Evolutionary conservation across 2,888 invertebrate species (phyloP).

Genomic region (Apamea anceps): DNA sequence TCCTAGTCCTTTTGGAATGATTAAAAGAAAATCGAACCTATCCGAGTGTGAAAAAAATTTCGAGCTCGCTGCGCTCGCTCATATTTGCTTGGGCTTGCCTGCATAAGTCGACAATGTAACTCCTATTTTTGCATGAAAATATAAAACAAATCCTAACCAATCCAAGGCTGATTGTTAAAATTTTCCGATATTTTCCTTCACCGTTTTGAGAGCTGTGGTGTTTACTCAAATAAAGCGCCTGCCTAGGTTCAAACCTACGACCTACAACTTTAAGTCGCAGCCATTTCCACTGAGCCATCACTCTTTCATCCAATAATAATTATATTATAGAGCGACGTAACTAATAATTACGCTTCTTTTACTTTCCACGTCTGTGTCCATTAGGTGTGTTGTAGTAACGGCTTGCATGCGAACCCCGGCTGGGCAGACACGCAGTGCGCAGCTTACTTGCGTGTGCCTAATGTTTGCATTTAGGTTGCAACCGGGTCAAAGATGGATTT

Average conservation of each 20-base stretch:
- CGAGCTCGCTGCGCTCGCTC: too few relatives aligned
- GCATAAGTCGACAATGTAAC: too few relatives aligned
- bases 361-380: slow-evolving; percentile 49
- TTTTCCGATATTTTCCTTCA: too few relatives aligned
- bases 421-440: slow-evolving; percentile 77
- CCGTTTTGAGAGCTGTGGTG: too few relatives aligned
- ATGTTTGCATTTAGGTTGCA: slow-evolving; percentile 86
- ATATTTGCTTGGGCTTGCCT: too few relatives aligned
- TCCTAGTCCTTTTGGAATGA: too few relatives aligned
- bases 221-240: not conserved
- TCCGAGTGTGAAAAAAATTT: too few relatives aligned
- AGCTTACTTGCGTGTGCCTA: slow-evolving; percentile 82
- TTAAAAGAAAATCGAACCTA: too few relatives aligned
- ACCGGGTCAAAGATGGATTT: slow-evolving; percentile 87
- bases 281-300: not conserved
- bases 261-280: too few relatives aligned
- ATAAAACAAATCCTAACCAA: too few relatives aligned
- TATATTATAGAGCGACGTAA: slow-evolving; percentile 3
- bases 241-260: not conserved
- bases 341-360: slow-evolving; percentile 55
- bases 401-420: slow-evolving; percentile 78
- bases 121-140: too few relatives aligned
- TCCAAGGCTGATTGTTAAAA: too few relatives aligned
- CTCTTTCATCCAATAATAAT: not conserved
- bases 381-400: slow-evolving; percentile 69